Evolutionary conservation across 2,888 invertebrate genomes (phyloP).

Genomic region (Ophion obscuratus): DNA sequence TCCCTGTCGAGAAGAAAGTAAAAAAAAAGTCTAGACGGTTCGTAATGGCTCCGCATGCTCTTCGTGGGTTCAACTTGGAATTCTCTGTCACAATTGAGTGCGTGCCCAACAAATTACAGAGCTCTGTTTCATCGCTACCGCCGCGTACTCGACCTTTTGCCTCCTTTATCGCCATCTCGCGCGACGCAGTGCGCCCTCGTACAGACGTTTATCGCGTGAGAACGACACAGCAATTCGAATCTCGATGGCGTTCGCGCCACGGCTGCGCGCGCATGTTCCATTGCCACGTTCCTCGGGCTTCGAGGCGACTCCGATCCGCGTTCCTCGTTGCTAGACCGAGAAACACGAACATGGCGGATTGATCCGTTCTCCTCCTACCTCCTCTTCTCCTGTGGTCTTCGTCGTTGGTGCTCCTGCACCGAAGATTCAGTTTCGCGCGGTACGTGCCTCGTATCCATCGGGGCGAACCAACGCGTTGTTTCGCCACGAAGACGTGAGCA

Average conservation of each 20-base stretch:
- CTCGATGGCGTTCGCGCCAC: conserved; percentile 42
- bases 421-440: conserved; percentile 50
- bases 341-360: conserved; percentile 73
- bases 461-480: neutral
- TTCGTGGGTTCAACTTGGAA: too few relatives aligned
- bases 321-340: conserved; percentile 45
- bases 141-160: too few relatives aligned
- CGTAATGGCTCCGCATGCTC: too few relatives aligned
- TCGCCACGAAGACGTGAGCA: neutral
- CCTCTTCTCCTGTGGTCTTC: neutral
- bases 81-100: too few relatives aligned
- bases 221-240: conserved; percentile 15
- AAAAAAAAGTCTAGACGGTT: too few relatives aligned
- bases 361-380: conserved; percentile 69
- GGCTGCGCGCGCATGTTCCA: conserved; percentile 37
- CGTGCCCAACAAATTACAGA: too few relatives aligned
- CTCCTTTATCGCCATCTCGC: too few relatives aligned
- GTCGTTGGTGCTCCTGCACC: conserved; percentile 1
- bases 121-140: too few relatives aligned
- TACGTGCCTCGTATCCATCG: conserved; percentile 48
- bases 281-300: conserved; percentile 52
- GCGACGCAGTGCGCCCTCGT: too few relatives aligned
- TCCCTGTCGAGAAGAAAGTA: too few relatives aligned
- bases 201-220: neutral
- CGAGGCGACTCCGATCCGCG: conserved; percentile 30